phyloP scores from a whole-genome alignment of 2,888 invertebrate species.

The Pherbina coryleti region DNA sequence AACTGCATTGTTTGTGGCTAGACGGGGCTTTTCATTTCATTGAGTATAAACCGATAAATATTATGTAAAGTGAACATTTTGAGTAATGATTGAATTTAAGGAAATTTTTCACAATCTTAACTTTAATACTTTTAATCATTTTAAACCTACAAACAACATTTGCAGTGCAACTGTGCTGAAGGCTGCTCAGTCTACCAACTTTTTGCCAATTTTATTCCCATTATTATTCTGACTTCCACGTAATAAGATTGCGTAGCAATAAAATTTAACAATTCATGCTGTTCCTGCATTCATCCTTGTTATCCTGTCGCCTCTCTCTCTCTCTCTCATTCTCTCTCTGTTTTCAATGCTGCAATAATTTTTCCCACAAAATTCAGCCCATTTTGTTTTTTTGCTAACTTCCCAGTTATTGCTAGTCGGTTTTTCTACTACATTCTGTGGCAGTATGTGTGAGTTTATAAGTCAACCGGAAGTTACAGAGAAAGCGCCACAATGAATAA shows the following conservation, averaged over 20 bases:
- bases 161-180: neutral
- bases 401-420: neutral
- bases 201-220: neutral
- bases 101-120: too few species aligned
- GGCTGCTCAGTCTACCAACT: neutral
- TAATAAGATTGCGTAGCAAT: constrained; percentile 23
- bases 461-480: neutral
- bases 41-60: too few species aligned
- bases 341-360: neutral
- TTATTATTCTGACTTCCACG: neutral
- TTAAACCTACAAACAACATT: neutral
- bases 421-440: neutral
- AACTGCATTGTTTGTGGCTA: neutral
- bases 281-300: neutral
- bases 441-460: neutral
- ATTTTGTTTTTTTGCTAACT: neutral
- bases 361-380: neutral
- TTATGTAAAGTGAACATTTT: too few species aligned
- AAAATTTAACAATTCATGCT: constrained; percentile 12
- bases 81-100: too few species aligned
- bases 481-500: too few species aligned
- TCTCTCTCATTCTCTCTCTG: neutral
- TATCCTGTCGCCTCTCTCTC: too few species aligned
- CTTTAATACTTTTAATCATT: too few species aligned
- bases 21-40: neutral